Evolutionary conservation across 92 coral and sea anemone species (phyloP), one percentile per base, ranked within the genome.

Genomic region (Actinernus sp.): DNA sequence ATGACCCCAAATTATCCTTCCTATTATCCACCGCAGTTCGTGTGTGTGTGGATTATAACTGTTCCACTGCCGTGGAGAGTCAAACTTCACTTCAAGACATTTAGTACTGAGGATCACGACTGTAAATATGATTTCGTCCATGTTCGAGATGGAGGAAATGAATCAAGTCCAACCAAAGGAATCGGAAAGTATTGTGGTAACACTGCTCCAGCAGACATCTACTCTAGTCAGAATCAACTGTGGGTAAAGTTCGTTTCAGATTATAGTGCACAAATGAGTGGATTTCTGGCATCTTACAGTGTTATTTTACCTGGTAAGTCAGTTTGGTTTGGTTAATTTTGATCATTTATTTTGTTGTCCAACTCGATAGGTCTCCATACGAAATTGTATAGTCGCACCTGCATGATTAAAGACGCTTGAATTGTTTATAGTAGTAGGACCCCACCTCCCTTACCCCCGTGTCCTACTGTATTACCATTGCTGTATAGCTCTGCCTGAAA

Each of bases 111-210:
- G 31, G 76, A 61, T 23, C 59, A 63, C 44, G 18, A 28, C 21
- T 81, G 88, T 58, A 26, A 5, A 4, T 81, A 81, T 46, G 88
- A 81, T 29, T 65, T 54, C 40, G 82, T 81, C 13, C 60, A 71
- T 19, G 33, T 81, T 22, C 78, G 81, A 33, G 82, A 81, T 81
- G 88, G 82, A 0, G 31, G 43, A 39, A 37, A n/a, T 12, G 41
- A 46, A 3, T 11, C 6, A 4, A 44, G 74, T 22, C 74, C 75
- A 14, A 31, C 28, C 41, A 79, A 51, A 37, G 67, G 45, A 5
- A 49, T 39, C 34, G 16, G 32, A 30, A 60, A 26, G 44, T 27
- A 63, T 26, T 81, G 82, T 44, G 73, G 75, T 4, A 10, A 3
- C 25, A 14, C 12, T 10, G 20, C 10, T 5, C 65, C 54, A 14